Evolutionary conservation across 2,888 invertebrate species (phyloP).

Genomic region (Bellardia bayeri): DNA sequence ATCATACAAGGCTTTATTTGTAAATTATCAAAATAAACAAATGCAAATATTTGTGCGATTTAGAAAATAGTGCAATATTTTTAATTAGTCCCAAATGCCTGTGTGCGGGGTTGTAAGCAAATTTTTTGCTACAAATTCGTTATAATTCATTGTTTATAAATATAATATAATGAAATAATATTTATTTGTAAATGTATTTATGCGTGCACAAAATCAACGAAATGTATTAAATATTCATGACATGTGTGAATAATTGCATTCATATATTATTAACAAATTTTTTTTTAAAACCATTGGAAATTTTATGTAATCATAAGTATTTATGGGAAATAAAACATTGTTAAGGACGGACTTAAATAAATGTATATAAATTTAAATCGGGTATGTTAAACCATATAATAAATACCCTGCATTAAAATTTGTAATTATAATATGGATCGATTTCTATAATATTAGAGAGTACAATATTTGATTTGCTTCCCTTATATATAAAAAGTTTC

Average conservation of each 20-base stretch:
- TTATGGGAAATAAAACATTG: background rate
- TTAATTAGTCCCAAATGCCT: conserved; percentile 36
- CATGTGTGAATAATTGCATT: conserved; percentile 36
- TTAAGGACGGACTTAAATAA: too few species aligned
- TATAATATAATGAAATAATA: conserved; percentile 10
- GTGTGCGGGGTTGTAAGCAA: background rate
- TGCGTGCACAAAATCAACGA: background rate
- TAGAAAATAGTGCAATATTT: conserved; percentile 17
- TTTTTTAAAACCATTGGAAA: background rate
- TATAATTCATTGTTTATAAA: conserved; percentile 14
- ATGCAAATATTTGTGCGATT: conserved; percentile 39
- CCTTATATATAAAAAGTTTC: too few species aligned
- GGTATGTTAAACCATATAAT: too few species aligned
- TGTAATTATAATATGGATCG: too few species aligned
- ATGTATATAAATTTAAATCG: background rate
- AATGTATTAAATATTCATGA: conserved; percentile 35
- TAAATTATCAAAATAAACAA: conserved; percentile 32
- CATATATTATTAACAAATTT: conserved; percentile 20
- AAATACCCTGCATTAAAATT: too few species aligned
- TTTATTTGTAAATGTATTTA: conserved; percentile 22
- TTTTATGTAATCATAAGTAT: background rate
- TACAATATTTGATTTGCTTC: too few species aligned
- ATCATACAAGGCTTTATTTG: background rate
- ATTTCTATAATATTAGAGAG: too few species aligned
- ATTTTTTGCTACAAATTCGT: conserved; percentile 16